These are phyloP conservation scores for Esox niger DNA, from an alignment of 2,113 vertebrate species.

Conservation along the genomic window DNA sequence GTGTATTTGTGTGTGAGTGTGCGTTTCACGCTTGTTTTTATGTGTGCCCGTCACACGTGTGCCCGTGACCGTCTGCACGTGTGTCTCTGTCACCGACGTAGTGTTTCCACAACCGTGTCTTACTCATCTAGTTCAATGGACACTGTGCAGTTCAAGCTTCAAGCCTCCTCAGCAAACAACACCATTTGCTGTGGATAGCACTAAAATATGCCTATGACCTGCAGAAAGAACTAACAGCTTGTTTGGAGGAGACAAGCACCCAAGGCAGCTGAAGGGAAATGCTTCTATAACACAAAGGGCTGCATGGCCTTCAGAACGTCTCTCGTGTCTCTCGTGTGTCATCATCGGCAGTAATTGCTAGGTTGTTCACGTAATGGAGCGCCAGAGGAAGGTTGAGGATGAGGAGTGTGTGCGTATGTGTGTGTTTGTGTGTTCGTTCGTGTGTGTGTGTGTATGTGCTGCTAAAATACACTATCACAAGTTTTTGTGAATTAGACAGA, in stretches of 20 bases:
- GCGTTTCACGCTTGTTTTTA: too few relatives aligned
- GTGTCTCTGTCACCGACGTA: neutral
- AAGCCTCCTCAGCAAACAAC: too few relatives aligned
- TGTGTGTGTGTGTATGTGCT: too few relatives aligned
- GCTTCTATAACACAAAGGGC: neutral
- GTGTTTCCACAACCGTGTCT: neutral
- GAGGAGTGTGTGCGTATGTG: too few relatives aligned
- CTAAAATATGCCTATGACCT: constrained; percentile 1
- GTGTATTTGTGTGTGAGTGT: neutral
- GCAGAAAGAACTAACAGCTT: neutral
- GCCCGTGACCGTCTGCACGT: neutral
- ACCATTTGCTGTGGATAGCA: constrained; percentile 4
- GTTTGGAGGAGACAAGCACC: neutral
- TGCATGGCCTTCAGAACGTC: neutral
- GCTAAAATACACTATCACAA: too few relatives aligned
- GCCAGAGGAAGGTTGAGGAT: too few relatives aligned
- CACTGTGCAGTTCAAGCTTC: neutral
- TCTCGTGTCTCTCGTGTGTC: neutral
- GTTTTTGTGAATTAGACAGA: too few relatives aligned
- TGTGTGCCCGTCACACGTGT: too few relatives aligned
- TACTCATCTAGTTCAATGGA: too few relatives aligned
- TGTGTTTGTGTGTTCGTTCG: too few relatives aligned
- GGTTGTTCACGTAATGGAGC: too few relatives aligned
- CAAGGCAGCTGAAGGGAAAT: neutral
- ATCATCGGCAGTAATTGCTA: neutral